Percentiles rank a stretch among this genome's conserved stretches.
phyloP scores from a whole-genome alignment of 2,888 invertebrate species.

The Latheticus oryzae region DNA sequence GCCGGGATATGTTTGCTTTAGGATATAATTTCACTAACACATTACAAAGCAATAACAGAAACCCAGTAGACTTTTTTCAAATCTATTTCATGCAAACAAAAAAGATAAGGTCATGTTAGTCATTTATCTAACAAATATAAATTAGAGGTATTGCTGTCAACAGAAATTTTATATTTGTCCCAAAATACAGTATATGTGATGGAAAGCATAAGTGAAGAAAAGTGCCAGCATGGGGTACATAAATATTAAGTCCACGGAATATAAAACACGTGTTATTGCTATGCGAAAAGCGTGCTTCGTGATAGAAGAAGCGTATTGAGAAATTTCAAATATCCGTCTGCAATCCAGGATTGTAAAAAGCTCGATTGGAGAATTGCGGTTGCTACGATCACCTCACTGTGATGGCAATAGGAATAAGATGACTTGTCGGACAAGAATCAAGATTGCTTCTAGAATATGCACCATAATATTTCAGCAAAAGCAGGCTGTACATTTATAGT shows the following conservation, averaged over 20 bases:
- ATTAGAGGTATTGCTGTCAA: no score
- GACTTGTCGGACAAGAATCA: conserved; percentile 48
- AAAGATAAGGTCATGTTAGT: no score
- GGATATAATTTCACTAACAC: no score
- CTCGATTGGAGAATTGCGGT: conserved; percentile 47
- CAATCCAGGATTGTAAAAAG: conserved; percentile 50
- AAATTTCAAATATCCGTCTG: conserved; percentile 54
- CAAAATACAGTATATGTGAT: conserved; percentile 28
- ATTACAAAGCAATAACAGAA: no score
- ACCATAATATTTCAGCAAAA: conserved; percentile 27
- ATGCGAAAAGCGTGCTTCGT: conserved; percentile 42
- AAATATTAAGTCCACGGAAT: conserved; percentile 43
- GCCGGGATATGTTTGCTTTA: no score
- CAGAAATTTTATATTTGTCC: no score
- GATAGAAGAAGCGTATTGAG: conserved; percentile 51
- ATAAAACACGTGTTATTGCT: conserved; percentile 46
- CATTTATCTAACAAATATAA: no score
- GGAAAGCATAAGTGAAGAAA: conserved; percentile 34
- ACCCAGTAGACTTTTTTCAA: no score
- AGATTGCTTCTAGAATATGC: conserved; percentile 51
- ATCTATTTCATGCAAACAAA: no score
- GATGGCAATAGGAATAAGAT: conserved; percentile 48
- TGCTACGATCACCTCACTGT: conserved; percentile 44
- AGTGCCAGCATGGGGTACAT: conserved; percentile 40
- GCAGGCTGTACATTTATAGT: conserved; percentile 8